These are phyloP conservation scores for Polypedilum pembai DNA, from an alignment of 1,140 invertebrate genomes.

Conservation along the genomic window DNA sequence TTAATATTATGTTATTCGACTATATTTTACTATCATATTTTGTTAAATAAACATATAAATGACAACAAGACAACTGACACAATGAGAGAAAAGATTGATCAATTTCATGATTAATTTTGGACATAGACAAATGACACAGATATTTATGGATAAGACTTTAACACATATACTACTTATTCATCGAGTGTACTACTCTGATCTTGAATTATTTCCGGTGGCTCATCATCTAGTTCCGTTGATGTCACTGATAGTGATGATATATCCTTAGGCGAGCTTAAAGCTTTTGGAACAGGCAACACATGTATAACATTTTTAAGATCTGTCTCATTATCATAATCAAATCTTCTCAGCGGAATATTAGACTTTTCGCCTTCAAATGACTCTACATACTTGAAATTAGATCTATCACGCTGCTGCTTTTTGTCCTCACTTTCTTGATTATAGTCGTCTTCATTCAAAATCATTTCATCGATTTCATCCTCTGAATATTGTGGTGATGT, in stretches of 20 bases:
- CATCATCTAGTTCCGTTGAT: not conserved
- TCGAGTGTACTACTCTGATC: not conserved
- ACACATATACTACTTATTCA: not conserved
- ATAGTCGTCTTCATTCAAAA: not conserved
- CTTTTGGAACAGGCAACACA: not conserved
- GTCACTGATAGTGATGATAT: not conserved
- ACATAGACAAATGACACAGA: not conserved
- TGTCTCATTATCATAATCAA: not conserved
- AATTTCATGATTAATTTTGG: too few relatives aligned
- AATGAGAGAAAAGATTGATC: too few relatives aligned
- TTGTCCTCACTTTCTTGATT: slow-evolving; percentile 1
- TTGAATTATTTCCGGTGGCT: not conserved
- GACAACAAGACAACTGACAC: too few relatives aligned
- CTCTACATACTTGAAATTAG: not conserved
- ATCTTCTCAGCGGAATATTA: not conserved
- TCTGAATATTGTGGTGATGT: not conserved
- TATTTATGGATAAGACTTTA: not conserved
- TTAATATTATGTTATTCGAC: too few relatives aligned
- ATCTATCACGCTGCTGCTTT: not conserved
- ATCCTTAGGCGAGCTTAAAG: not conserved
- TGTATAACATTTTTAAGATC: slow-evolving; percentile 10
- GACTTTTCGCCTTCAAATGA: not conserved
- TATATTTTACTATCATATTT: too few relatives aligned
- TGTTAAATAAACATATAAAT: too few relatives aligned
- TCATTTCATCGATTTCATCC: slow-evolving; percentile 7